Conservation (phyloP, 2,797 vertebrate species). For the Danio jaintianensis region DNA sequence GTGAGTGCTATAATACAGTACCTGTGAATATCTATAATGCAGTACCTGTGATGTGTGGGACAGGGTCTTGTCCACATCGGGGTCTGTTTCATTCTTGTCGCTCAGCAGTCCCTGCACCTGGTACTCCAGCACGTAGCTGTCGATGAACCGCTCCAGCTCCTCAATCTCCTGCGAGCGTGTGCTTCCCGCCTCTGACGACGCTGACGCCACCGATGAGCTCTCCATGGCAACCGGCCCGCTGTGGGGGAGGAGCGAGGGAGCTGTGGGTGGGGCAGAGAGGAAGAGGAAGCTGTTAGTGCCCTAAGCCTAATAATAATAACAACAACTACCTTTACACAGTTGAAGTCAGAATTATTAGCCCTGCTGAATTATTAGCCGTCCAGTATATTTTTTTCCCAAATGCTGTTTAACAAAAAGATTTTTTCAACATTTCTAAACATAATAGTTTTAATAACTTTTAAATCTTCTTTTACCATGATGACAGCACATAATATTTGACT, state of each 20-base stretch:
- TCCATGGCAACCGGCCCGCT: constrained; percentile 83
- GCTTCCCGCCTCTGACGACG: constrained; percentile 95
- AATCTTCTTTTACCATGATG: too few species aligned
- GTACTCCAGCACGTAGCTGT: constrained; percentile 98
- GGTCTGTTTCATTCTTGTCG: constrained; percentile 88
- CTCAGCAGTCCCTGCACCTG: constrained; percentile 95
- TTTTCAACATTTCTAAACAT: too few species aligned
- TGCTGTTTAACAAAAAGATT: too few species aligned
- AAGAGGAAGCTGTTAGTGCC: not conserved
- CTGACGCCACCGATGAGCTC: constrained; percentile 93
- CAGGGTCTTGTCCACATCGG: constrained; percentile 83
- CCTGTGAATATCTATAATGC: too few species aligned
- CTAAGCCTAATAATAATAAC: too few species aligned
- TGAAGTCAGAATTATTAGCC: too few species aligned
- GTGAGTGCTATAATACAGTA: too few species aligned
- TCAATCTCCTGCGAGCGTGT: constrained; percentile 98
- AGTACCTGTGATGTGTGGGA: constrained; percentile 85
- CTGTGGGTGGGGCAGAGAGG: constrained; percentile 47
- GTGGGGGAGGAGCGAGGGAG: constrained; percentile 64
- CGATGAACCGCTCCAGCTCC: constrained; percentile 96
- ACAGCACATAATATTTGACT: too few species aligned
- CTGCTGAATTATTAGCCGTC: too few species aligned
- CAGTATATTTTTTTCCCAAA: too few species aligned
- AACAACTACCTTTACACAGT: too few species aligned
- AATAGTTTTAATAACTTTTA: too few species aligned